These are phyloP conservation scores for Xanthia icteritia DNA, from an alignment of 2,888 invertebrate species.

Conservation along the genomic window DNA sequence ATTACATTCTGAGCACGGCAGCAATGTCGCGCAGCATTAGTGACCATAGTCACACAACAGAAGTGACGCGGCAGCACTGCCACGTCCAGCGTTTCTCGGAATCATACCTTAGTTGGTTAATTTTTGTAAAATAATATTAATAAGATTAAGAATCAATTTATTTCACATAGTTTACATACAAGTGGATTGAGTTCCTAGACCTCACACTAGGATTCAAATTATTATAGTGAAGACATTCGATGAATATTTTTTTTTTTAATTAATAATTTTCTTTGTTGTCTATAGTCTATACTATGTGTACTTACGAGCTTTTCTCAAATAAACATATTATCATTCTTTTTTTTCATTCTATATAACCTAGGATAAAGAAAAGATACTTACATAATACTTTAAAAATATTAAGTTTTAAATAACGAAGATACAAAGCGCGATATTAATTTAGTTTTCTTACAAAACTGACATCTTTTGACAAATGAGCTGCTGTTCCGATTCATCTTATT, in stretches of 20 bases:
- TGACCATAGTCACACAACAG: no score
- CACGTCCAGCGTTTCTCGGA: no score
- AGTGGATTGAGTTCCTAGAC: no score
- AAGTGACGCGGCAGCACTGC: no score
- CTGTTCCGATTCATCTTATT: slow-evolving; percentile 7
- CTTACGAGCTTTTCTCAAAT: neutral
- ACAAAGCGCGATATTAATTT: neutral
- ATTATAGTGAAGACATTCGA: neutral
- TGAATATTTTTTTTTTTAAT: neutral
- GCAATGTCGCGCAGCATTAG: no score
- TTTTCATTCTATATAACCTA: neutral
- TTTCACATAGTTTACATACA: no score
- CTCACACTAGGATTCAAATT: no score
- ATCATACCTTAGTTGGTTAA: no score
- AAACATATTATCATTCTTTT: neutral
- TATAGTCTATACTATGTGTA: neutral
- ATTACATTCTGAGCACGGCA: no score
- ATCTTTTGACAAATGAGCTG: slow-evolving; percentile 26
- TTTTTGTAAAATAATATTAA: neutral
- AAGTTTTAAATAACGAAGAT: neutral
- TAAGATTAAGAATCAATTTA: no score
- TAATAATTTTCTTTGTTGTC: no score
- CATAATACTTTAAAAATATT: neutral
- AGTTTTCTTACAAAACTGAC: slow-evolving; percentile 8
- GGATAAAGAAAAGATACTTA: no score